Evolutionary conservation across 2,797 vertebrate species (phyloP).

Genomic region (Orientallactaga sibirica): DNA sequence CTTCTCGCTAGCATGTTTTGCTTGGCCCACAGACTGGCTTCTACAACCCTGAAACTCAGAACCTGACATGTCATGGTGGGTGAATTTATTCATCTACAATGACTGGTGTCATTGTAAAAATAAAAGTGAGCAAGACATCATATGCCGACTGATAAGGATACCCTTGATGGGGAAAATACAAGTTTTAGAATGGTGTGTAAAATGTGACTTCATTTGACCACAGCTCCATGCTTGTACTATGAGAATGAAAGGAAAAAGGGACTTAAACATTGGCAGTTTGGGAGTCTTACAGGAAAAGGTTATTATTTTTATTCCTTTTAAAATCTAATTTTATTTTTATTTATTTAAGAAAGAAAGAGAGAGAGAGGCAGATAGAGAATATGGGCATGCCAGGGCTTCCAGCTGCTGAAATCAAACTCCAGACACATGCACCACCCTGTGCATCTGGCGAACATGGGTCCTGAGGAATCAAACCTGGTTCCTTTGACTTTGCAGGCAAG

Average conservation of each 20-base stretch:
- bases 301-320: neutral
- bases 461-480: too few species aligned
- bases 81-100: neutral
- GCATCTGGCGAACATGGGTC: too few species aligned
- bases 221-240: neutral
- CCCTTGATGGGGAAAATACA: neutral
- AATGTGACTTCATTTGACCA: neutral
- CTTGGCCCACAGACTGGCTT: neutral
- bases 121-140: fast-evolving
- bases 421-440: too few species aligned
- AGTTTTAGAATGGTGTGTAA: too few species aligned
- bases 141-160: fast-evolving
- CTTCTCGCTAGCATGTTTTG: neutral
- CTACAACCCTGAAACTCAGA: too few species aligned
- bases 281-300: neutral
- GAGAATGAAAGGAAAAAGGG: fast-evolving
- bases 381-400: too few species aligned
- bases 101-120: neutral
- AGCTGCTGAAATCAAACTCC: too few species aligned
- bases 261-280: neutral
- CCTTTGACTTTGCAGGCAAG: too few species aligned
- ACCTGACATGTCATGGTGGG: neutral
- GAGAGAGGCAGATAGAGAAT: too few species aligned
- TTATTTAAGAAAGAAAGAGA: too few species aligned
- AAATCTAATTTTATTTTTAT: too few species aligned